A percentile compares a stretch with the other conserved stretches of the same genome.
Conservation (phyloP, 2,888 invertebrate genomes). For the Homarus gammarus region DNA sequence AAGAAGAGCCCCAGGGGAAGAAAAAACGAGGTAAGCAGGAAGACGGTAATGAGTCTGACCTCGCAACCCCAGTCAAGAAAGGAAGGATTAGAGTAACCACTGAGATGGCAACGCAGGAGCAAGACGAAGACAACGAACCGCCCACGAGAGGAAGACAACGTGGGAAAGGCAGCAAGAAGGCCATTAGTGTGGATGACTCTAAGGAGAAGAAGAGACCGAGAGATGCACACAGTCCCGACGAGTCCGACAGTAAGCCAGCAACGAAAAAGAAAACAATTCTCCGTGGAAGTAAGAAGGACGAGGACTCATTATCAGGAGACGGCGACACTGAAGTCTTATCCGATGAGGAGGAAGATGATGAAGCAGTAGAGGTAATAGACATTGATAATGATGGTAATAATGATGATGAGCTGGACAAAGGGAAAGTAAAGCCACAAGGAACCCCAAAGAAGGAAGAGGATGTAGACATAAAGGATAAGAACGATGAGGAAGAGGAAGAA, state of each 20-base stretch:
- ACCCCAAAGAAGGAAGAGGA: neutral
- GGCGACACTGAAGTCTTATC: neutral
- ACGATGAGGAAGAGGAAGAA: too few species aligned
- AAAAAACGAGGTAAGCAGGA: neutral
- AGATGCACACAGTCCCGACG: neutral
- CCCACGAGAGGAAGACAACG: too few species aligned
- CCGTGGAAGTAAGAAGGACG: neutral
- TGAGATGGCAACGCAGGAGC: too few species aligned
- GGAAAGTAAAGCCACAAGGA: too few species aligned
- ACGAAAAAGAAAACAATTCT: neutral
- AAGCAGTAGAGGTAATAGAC: neutral
- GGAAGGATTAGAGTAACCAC: too few species aligned
- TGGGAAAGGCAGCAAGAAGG: too few species aligned
- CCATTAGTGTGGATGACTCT: neutral
- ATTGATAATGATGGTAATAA: constrained; percentile 9
- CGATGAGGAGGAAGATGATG: neutral
- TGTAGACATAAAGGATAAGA: neutral
- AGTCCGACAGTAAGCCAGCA: neutral
- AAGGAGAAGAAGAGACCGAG: neutral
- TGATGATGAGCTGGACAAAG: too few species aligned
- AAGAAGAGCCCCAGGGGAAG: neutral
- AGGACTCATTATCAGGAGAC: neutral
- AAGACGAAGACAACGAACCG: too few species aligned
- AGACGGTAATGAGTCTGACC: too few species aligned
- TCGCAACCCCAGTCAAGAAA: too few species aligned